Percentiles rank a stretch among this genome's conserved stretches.
phyloP scores from a whole-genome alignment of 1,140 invertebrate species.

The Dreissena rostriformis region DNA sequence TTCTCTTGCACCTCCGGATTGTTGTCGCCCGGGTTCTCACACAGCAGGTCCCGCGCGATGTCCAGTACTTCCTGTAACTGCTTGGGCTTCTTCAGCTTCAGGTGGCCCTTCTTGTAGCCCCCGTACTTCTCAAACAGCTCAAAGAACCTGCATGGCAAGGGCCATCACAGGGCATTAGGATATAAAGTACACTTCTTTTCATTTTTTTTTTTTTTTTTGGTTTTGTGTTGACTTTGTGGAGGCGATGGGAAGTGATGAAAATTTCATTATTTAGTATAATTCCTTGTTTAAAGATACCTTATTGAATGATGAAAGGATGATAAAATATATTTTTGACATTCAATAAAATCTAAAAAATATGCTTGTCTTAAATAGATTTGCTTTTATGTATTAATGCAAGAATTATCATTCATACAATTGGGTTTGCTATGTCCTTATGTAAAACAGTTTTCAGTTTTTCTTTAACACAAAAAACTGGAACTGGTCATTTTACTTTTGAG shows the following conservation, averaged over 20 bases:
- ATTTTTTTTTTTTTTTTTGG: too few species aligned
- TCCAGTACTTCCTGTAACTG: slow-evolving; percentile 97
- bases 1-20: slow-evolving; percentile 94
- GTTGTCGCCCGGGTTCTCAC: slow-evolving; percentile 90
- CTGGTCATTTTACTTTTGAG: background rate
- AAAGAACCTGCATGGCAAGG: slow-evolving; percentile 91
- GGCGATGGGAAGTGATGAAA: too few species aligned
- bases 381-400: too few species aligned
- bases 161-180: background rate
- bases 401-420: too few species aligned
- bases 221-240: too few species aligned
- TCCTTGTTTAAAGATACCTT: too few species aligned
- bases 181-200: too few species aligned
- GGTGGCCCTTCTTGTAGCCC: slow-evolving; percentile 96
- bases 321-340: too few species aligned
- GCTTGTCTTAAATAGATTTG: too few species aligned
- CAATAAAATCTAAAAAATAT: too few species aligned
- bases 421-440: background rate
- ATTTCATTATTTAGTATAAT: too few species aligned
- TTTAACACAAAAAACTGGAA: background rate
- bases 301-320: too few species aligned
- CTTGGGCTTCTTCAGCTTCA: slow-evolving; percentile 98
- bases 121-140: slow-evolving; percentile 99
- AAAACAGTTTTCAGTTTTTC: background rate
- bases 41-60: slow-evolving; percentile 93